Evolutionary conservation across 2,797 vertebrate genomes (phyloP).

Genomic region (Lateolabrax maculatus): DNA sequence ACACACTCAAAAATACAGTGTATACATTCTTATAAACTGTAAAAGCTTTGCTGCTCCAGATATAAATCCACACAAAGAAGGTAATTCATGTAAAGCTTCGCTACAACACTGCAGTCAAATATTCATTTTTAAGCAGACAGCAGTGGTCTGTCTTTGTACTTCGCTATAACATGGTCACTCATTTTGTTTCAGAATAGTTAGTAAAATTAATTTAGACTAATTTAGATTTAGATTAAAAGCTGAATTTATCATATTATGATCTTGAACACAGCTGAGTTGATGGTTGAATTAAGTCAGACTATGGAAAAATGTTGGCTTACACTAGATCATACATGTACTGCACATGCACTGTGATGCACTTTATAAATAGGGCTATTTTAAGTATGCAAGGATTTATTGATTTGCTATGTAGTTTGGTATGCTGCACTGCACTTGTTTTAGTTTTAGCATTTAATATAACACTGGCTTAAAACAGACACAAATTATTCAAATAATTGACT

Average conservation of each 20-base stretch:
- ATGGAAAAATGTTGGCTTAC: background rate
- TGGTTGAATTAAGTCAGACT: background rate
- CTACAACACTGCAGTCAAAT: background rate
- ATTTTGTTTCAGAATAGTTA: background rate
- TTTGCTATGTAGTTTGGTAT: background rate
- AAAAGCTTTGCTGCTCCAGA: background rate
- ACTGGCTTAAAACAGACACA: background rate
- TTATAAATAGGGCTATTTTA: conserved; percentile 10
- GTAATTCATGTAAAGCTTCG: background rate
- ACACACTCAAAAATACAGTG: background rate
- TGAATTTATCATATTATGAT: background rate
- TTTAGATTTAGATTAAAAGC: no score
- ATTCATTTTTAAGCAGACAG: background rate
- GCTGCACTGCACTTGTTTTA: background rate
- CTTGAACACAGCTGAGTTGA: background rate
- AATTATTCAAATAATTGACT: background rate
- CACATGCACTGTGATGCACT: background rate
- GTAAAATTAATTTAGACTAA: background rate
- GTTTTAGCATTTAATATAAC: background rate
- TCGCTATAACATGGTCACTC: background rate
- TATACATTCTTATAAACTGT: background rate
- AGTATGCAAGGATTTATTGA: conserved; percentile 30
- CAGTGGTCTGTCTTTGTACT: background rate
- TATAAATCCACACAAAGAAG: no score
- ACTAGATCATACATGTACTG: background rate